Conservation (phyloP, 1,140 invertebrate genomes). For the Heliothis subflexa region DNA sequence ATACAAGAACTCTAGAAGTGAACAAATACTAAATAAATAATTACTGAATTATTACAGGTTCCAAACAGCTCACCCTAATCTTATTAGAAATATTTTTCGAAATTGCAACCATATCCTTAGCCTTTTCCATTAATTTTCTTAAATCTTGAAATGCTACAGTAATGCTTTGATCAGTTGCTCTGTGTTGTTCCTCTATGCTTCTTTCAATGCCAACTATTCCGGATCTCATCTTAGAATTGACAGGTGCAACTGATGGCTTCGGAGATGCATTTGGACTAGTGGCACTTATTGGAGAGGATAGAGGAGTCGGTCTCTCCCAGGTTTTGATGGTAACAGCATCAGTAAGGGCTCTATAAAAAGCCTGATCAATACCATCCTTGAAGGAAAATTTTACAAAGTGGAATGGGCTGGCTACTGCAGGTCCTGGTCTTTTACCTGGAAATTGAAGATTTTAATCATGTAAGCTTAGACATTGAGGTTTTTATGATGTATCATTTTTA, state of each 20-base stretch:
- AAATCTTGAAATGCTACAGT: constrained; percentile 98
- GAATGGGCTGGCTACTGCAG: constrained; percentile 89
- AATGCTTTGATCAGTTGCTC: constrained; percentile 96
- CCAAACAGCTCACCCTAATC: constrained; percentile 90
- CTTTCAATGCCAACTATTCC: constrained; percentile 99
- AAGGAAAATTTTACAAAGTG: constrained; percentile 96
- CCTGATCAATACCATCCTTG: constrained; percentile 92
- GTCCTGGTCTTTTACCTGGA: constrained; percentile 91
- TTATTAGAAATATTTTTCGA: constrained; percentile 97
- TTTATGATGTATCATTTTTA: neutral
- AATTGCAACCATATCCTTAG: constrained; percentile 98
- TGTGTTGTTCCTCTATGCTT: constrained; percentile 95
- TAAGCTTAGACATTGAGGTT: neutral
- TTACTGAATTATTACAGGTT: constrained; percentile 44
- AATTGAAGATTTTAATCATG: constrained; percentile 42
- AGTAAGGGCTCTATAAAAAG: constrained; percentile 89
- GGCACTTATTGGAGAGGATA: constrained; percentile 61
- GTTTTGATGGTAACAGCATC: constrained; percentile 88
- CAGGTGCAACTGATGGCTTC: constrained; percentile 66
- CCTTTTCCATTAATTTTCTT: constrained; percentile 97
- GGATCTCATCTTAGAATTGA: constrained; percentile 90
- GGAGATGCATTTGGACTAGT: constrained; percentile 58
- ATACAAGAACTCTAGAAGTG: constrained; percentile 49
- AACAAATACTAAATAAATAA: constrained; percentile 20
- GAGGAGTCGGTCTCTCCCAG: constrained; percentile 87